phyloP scores from a whole-genome alignment of 1,140 invertebrate species.

The Drosophila kikkawai region DNA sequence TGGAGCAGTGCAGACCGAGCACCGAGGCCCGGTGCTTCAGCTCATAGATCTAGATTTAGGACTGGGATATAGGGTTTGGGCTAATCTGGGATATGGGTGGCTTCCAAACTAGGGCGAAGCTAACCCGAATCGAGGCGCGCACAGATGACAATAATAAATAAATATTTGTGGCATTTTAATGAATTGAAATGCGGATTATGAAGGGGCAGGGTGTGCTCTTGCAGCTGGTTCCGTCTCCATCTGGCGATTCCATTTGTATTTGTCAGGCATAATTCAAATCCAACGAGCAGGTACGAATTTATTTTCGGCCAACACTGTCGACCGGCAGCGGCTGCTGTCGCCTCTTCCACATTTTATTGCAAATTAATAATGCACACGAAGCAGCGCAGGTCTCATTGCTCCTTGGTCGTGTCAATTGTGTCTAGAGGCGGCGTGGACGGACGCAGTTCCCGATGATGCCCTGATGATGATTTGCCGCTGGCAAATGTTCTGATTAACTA shows the following conservation, averaged over 20 bases:
- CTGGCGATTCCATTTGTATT: constrained; percentile 79
- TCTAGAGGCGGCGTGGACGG: constrained; percentile 53
- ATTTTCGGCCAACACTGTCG: constrained; percentile 56
- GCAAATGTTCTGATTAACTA: constrained; percentile 83
- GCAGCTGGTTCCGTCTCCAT: constrained; percentile 56
- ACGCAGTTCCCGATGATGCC: constrained; percentile 39
- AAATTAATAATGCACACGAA: constrained; percentile 80
- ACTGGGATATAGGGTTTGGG: constrained; percentile 1
- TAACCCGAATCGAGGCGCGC: constrained; percentile 59
- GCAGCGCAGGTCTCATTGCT: constrained; percentile 19
- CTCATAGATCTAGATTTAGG: constrained; percentile 13
- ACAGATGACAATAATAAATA: constrained; percentile 82
- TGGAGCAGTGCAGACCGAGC: constrained; percentile 55
- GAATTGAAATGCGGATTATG: constrained; percentile 63
- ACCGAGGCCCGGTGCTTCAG: constrained; percentile 55
- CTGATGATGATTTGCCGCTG: constrained; percentile 61
- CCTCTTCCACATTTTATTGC: constrained; percentile 78
- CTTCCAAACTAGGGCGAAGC: constrained; percentile 26
- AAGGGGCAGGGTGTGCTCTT: constrained; percentile 32
- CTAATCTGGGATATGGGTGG: neutral
- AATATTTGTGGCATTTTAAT: constrained; percentile 79
- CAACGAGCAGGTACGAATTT: constrained; percentile 72
- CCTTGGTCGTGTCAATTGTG: constrained; percentile 75
- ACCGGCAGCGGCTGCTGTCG: constrained; percentile 45
- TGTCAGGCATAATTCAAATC: constrained; percentile 80